phyloP scores from a whole-genome alignment of 2,113 vertebrate genomes.

The Embiotoca jacksoni region DNA sequence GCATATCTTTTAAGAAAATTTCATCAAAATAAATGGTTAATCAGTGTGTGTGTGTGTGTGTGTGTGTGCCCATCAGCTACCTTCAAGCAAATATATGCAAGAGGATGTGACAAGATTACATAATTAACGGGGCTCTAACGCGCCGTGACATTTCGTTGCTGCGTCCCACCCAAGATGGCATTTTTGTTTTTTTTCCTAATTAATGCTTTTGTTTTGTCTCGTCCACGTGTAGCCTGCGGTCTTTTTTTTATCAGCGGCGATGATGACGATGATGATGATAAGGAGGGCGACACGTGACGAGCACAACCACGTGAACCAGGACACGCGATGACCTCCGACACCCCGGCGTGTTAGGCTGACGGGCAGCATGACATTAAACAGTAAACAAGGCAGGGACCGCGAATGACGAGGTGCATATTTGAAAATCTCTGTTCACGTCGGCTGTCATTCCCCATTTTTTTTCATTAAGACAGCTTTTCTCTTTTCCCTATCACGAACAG shows the following conservation, averaged over 20 bases:
- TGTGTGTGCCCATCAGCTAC: neutral
- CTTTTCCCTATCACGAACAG: too few species aligned
- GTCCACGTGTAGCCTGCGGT: neutral
- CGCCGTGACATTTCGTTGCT: constrained; percentile 25
- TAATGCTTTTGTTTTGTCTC: constrained; percentile 5
- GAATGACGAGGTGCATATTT: too few species aligned
- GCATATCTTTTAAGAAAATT: neutral
- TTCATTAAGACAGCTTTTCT: too few species aligned
- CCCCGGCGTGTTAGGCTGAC: neutral
- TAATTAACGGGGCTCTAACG: constrained; percentile 16
- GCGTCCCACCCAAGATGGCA: neutral
- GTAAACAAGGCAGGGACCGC: neutral
- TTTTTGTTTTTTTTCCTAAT: neutral
- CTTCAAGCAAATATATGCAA: neutral
- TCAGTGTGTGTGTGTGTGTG: too few species aligned
- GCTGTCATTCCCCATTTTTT: too few species aligned
- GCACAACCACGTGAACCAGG: constrained; percentile 5
- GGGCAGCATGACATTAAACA: neutral
- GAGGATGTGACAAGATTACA: constrained; percentile 7
- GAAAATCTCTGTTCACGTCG: too few species aligned
- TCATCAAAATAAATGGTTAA: neutral
- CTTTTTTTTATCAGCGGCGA: constrained; percentile 29
- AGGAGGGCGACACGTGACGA: neutral
- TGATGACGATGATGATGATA: neutral
- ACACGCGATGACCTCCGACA: constrained; percentile 1